phyloP scores from a whole-genome alignment of 2,113 vertebrate genomes.

The Manacus vitellinus region DNA sequence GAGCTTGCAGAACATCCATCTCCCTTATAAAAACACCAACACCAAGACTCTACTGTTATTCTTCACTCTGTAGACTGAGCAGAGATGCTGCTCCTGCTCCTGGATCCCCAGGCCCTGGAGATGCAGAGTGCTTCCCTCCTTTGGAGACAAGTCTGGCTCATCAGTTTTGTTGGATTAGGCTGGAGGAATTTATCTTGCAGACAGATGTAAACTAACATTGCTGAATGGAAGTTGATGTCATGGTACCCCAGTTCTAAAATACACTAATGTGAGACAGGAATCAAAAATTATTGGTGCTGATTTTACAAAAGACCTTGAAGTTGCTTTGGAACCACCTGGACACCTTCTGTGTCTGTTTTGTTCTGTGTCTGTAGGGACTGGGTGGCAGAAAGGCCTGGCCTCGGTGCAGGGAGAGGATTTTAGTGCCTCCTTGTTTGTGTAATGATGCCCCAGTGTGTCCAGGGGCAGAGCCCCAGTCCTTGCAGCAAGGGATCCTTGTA shows the following conservation, averaged over 20 bases:
- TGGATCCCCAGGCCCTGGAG: not conserved
- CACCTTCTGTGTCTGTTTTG: not conserved
- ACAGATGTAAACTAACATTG: not conserved
- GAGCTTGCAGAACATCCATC: not conserved
- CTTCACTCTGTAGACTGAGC: not conserved
- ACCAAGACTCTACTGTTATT: not conserved
- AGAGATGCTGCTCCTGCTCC: not conserved
- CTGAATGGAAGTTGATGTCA: not conserved
- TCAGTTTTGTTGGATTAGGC: not conserved
- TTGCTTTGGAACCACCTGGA: not conserved
- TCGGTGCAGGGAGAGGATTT: not conserved
- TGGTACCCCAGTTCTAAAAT: not conserved
- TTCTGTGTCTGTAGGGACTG: not conserved
- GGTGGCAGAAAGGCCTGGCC: not conserved
- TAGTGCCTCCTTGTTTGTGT: not conserved
- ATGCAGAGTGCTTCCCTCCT: not conserved
- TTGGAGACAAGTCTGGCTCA: not conserved
- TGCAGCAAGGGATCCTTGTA: not conserved
- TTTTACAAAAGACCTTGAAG: not conserved
- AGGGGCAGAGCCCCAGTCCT: rapidly evolving
- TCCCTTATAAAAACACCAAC: not conserved
- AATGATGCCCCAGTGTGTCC: rapidly evolving
- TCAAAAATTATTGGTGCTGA: not conserved
- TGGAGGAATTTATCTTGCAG: not conserved
- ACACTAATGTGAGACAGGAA: not conserved